Base-by-base conservation (phyloP, 2,113 vertebrate species). In the Nyctereutes procyonoides region DNA sequence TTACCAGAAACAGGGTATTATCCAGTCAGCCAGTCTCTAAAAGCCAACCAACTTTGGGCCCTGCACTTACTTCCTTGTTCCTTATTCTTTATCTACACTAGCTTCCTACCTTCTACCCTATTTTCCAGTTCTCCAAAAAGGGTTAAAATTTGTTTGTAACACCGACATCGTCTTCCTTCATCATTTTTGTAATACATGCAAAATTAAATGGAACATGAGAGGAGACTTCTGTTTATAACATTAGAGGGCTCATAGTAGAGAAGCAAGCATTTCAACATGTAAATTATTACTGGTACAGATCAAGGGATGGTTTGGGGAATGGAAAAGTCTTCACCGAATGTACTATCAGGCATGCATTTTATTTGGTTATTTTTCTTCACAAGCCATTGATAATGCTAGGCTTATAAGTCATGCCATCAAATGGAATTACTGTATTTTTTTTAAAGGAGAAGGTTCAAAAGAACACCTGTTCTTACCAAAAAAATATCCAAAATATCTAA, bases 401-500 rank as follows among this genome's bases (percentile, higher is more conserved):
- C 86, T 97, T 98, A 26, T 93, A 95, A 84, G 77, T 56, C 65
- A 93, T 30, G 65, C 0, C 5, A 74, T 79, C 10, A 2, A 67
- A 43, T 79, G 48, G 93, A 94, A 96, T 96, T 97, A 93, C 67
- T 97, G 62, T 88, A 80, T 82, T 90, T 91, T 94, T 97, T 90
- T 95, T 69, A 87, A 90, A 97, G 35, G 48, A 88, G 71, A 69
- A 79, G 58, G 51, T 94, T 67, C 5, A 91, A 96, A 97, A 97
- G 35, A 97, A 91, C 96, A 97, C 26, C 65, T 90, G 77, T 60
- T 96, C 86, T 90, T 97, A 79, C 43, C 82, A 90, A 48, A 35
- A 48, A 87, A 96, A 79, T 84, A 98, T 86, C 71, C 71, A 94
- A 81, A 93, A 96, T 65, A 95, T 26, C 74, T 79, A 81, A 32